A percentile compares a stretch with the other conserved stretches of the same genome.
phyloP scores from a whole-genome alignment of 2,113 vertebrate species.

The Tachuris rubrigastra region DNA sequence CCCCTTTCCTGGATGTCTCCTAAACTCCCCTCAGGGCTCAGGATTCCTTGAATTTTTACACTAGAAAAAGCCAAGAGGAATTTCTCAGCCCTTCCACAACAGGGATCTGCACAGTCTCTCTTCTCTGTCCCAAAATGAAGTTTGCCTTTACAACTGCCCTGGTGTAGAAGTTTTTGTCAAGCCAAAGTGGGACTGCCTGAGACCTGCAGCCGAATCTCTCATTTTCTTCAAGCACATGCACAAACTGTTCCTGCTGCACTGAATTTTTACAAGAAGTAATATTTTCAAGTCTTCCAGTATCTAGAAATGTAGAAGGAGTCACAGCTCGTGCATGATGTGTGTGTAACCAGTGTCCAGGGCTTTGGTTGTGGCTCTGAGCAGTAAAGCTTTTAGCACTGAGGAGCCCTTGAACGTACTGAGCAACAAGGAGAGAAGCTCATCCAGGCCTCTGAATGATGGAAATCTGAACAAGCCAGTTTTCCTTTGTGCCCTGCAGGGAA shows the following conservation, averaged over 20 bases:
- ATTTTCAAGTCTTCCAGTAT: not conserved
- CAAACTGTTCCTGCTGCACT: not conserved
- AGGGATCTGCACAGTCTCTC: not conserved
- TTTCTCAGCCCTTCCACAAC: not conserved
- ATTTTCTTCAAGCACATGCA: not conserved
- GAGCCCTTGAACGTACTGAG: not conserved
- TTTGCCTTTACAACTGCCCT: not conserved
- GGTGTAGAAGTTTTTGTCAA: not conserved
- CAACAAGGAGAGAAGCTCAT: not conserved
- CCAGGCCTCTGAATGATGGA: not conserved
- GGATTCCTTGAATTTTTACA: conserved; percentile 61
- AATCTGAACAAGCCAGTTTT: not conserved
- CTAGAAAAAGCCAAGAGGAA: conserved; percentile 25
- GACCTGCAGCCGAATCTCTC: not conserved
- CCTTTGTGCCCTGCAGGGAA: conserved; percentile 24
- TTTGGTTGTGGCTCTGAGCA: not conserved
- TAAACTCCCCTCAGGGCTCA: conserved; percentile 39
- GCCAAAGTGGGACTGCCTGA: not conserved
- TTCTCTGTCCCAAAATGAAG: not conserved
- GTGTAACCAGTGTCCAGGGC: not conserved
- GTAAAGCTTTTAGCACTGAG: not conserved
- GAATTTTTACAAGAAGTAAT: not conserved
- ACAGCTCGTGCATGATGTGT: accelerated
- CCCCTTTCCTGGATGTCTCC: conserved; percentile 42
- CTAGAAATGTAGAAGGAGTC: not conserved